Percentiles rank a stretch among this genome's conserved stretches.
Conservation (phyloP, 2,113 vertebrate species). For the Syngnathus scovelli region DNA sequence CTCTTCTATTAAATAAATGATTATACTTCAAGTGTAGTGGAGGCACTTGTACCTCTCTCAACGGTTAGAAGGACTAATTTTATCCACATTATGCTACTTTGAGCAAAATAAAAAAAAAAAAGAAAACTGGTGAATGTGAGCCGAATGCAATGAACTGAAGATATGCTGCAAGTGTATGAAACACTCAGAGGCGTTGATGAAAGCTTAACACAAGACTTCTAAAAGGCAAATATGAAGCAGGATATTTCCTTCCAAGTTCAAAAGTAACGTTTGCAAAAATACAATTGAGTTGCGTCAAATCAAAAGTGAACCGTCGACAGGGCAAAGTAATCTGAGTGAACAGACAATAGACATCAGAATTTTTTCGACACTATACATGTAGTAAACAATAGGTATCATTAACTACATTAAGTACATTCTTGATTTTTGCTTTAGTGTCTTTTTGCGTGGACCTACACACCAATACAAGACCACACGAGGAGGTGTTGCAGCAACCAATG, state of each 20-base stretch:
- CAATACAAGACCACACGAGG: too few species aligned
- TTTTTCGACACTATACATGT: too few species aligned
- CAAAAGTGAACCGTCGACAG: constrained; percentile 25
- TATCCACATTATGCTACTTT: not conserved
- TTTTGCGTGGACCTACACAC: too few species aligned
- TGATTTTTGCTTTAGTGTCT: too few species aligned
- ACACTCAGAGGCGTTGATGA: not conserved
- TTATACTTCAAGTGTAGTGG: constrained; percentile 46
- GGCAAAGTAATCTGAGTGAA: constrained; percentile 19
- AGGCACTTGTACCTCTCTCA: constrained; percentile 9
- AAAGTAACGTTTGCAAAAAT: constrained; percentile 20
- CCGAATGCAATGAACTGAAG: not conserved
- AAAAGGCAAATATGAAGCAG: constrained; percentile 6
- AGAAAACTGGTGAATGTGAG: constrained; percentile 8
- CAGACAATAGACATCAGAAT: constrained; percentile 11
- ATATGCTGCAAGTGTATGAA: constrained; percentile 1
- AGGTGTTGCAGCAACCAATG: too few species aligned
- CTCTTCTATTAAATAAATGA: constrained; percentile 62
- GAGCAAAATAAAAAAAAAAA: not conserved
- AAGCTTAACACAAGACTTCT: constrained; percentile 10
- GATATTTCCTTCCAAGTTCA: constrained; percentile 3
- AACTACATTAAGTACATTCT: too few species aligned
- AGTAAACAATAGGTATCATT: too few species aligned
- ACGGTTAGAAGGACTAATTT: not conserved
- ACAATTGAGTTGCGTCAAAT: constrained; percentile 18